These are phyloP conservation scores for Selene dorsalis DNA, from an alignment of 2,797 vertebrate species.

Conservation along the genomic window DNA sequence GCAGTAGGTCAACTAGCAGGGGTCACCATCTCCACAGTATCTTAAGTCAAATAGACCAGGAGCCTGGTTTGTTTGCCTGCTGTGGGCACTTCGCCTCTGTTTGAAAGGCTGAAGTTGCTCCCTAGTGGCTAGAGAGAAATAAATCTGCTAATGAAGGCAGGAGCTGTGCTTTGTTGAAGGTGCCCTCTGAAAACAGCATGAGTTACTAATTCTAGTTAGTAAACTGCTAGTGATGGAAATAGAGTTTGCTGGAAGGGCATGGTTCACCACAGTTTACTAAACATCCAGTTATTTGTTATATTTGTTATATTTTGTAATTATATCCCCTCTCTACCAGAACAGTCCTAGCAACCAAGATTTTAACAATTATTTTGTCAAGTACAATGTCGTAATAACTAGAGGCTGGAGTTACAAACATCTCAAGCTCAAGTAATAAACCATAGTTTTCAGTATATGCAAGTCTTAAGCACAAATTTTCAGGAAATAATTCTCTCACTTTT, in stretches of 20 bases:
- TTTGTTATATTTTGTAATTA: background rate
- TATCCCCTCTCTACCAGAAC: background rate
- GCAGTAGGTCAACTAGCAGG: slow-evolving; percentile 1
- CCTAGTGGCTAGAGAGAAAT: background rate
- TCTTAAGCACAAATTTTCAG: background rate
- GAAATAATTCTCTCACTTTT: background rate
- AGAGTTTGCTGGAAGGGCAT: background rate
- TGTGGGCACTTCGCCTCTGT: background rate
- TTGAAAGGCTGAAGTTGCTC: background rate
- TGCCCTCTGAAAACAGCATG: background rate
- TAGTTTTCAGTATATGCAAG: slow-evolving; percentile 2
- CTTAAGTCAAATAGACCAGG: background rate
- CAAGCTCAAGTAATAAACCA: background rate
- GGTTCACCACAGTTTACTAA: background rate
- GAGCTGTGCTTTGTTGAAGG: background rate
- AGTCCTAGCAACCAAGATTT: background rate
- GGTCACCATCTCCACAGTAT: background rate
- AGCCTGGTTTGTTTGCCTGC: background rate
- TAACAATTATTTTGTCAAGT: background rate
- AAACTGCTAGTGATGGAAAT: background rate
- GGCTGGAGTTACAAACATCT: background rate
- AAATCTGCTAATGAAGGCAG: background rate
- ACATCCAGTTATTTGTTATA: background rate
- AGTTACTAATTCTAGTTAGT: background rate
- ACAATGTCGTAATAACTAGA: background rate